Base-by-base conservation (phyloP, 2,113 vertebrate genomes). In the Leucopsar rothschildi region DNA sequence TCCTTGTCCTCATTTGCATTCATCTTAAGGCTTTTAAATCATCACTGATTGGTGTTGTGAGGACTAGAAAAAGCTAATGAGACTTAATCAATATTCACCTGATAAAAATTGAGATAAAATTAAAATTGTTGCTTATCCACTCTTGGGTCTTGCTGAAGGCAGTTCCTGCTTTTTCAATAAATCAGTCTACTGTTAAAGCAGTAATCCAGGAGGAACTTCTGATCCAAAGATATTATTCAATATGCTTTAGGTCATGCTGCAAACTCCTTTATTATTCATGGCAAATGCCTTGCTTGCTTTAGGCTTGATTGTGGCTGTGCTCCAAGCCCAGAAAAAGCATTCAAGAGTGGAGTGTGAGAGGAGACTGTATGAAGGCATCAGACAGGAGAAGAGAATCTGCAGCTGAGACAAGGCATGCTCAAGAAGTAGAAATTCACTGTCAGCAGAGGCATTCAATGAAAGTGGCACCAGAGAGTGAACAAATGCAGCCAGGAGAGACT, bases 201-300 rank as follows among this genome's bases (percentile, higher is more conserved):
- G 44, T 49, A 87, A 92, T 82, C 40, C 73, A 82, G 45, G 24
- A 91, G 57, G 37, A 94, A 69, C 5, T 79, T 79, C 31, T 79
- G 31, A 65, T 52, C 35, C 56, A 79, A 90, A 82, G 53, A 56
- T 68, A 47, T 78, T 78, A 55, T 53, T 89, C 52, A 56, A 25
- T 61, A 80, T 24, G 22, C 16, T 82, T 70, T 84, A 75, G 35
- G 40, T 71, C 73, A 44, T 85, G n/a, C 19, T 82, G 31, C 31
- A 82, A 64, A 18, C 50, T 93, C 18, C 33, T 96, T 44, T 87
- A 47, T 82, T 95, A 90, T 87, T 95, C 42, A 88, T 65, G 66
- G 24, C 25, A 31, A n/a, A 24, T 84, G n/a, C 31, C 40, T 79
- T 85, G 28, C 33, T 68, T 56, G 16, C 45, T 85, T 56, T 76